Evolutionary conservation across 2,888 invertebrate species (phyloP), one percentile per base, ranked within the genome.

Genomic region (Noctuana brunneofusca): DNA sequence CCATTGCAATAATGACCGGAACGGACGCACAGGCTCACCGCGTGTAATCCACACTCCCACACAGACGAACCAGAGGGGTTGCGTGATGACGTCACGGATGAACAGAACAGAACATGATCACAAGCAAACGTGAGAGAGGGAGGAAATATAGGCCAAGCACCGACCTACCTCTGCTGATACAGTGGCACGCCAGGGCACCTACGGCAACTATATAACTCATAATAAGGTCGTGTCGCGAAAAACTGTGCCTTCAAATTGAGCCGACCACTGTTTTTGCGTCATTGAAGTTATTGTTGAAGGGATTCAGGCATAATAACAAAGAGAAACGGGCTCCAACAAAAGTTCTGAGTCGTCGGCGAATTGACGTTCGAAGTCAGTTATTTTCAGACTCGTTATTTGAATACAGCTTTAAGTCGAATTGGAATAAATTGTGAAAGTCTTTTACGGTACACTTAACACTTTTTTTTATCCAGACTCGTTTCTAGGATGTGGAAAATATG

Each of bases 81-180:
- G 83, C 83, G 83, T 84, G 66, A 74, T 89, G 89, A 89, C 90
- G 89, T 90, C 90, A 89, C 87, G 81, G 68, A 72, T 20, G 74
- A 89, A 69, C 68, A 80, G 73, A 83, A 87, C 66, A 56, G 65
- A 60, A 35, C 59, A 69, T 78, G 65, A 58, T 57, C 63, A 66
- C 62, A 69, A 64, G 43, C 54, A 12, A 35, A 58, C 53, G 80
- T 57, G 64, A 58, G 79, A 88, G 68, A 68, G 75, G 73, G 88
- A 84, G 48, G 69, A 76, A 90, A 91, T 89, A 87, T 91, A 91
- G 90, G 90, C 79, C 90, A 90, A 87, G 86, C 84, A 81, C 86
- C 88, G 89, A 88, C 89, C 89, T 86, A 88, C 87, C 89, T 87
- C 81, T 75, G 75, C 77, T 80, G 81, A 81, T 83, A 87, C 85